Base-by-base conservation (phyloP, 2,888 invertebrate genomes). In the Digitonthophagus gazella region DNA sequence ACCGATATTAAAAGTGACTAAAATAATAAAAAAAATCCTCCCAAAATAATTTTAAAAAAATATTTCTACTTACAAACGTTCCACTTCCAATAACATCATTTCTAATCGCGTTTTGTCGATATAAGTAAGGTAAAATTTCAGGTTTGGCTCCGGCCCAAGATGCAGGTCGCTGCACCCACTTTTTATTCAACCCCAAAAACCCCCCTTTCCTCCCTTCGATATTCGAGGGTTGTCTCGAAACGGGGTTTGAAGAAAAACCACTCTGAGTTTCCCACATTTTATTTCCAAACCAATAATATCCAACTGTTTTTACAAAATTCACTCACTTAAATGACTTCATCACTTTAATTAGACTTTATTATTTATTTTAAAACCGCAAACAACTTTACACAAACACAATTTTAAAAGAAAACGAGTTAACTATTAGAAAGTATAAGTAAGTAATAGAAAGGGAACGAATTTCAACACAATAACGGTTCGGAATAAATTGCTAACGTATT, bases 111-210 rank as follows among this genome's bases (percentile, higher is more conserved):
- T 58, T 58, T 18, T n/a, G 8, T 61, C n/a, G 16, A 18, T 61
- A 61, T 55, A 56, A 64, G 19, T 44, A 15, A 22, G 69, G 16
- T 67, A 73, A 44, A 69, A 65, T 63, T 68, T 76, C 71, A 66
- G 75, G 74, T 63, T 72, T 74, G 3, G 79, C 78, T n/a, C 78
- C 79, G 15, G 80, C 80, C 80, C 80, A 81, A 4, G 80, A 80
- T 0, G 80, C 80, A 8, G 81, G 81, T 67, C 81, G 72, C 22
- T 73, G 71, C 66, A 75, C 78, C 80, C 80, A 80, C 67, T 79
- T 78, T 67, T 76, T 77, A 68, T 79, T 80, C 15, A 77, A 78
- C 19, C 78, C 77, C 19, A 79, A 71, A 69, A 77, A 79, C 4
- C 78, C 79, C 66, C 73, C 75, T 54, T 74, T 69, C 66, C 71